Conservation (phyloP, 1,140 invertebrate genomes). For the Caenorhabditis brenneri region DNA sequence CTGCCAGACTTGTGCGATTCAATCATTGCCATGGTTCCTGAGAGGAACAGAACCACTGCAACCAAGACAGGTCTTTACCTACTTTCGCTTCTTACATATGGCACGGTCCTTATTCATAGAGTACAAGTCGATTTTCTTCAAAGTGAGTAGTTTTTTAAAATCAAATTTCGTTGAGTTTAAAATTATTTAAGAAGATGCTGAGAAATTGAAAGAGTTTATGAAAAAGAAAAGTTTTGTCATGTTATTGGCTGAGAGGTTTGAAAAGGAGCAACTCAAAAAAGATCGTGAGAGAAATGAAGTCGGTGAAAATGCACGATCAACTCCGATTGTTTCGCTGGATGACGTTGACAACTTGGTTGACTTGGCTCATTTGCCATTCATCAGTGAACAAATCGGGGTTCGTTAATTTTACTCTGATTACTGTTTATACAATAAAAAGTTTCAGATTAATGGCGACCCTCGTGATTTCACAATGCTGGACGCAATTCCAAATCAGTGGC, state of each 20-base stretch:
- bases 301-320: not conserved
- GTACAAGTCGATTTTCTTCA: not conserved
- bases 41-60: not conserved
- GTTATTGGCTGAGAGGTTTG: not conserved
- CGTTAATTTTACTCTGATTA: not conserved
- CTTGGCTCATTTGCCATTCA: not conserved
- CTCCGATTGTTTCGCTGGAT: not conserved
- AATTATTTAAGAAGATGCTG: not conserved
- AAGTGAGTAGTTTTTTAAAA: not conserved
- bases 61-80: not conserved
- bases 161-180: not conserved
- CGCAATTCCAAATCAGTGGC: not conserved
- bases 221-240: constrained; percentile 10
- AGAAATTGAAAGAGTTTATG: not conserved
- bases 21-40: not conserved
- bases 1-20: not conserved
- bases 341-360: not conserved
- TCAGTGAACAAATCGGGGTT: not conserved
- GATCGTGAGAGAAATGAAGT: not conserved
- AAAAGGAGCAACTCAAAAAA: not conserved
- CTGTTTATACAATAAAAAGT: too few species aligned
- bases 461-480: not conserved
- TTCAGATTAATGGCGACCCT: constrained; percentile 24
- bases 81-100: not conserved
- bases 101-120: not conserved